Evolutionary conservation across 2,113 vertebrate species (phyloP), one percentile per base, ranked within the genome.

Genomic region (Ovis canadensis): DNA sequence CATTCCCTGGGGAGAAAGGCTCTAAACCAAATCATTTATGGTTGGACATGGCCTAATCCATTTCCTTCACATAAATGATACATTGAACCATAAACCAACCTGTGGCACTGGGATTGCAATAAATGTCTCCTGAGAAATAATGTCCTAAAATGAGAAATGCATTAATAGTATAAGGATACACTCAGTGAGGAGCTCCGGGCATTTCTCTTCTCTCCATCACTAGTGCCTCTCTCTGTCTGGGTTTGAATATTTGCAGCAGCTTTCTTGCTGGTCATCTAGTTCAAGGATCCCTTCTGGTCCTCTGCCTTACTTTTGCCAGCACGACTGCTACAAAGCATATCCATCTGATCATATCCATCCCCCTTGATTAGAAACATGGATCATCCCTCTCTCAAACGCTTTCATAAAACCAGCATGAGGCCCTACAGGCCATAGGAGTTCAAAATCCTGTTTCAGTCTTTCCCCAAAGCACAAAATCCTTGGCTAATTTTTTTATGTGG

Each of bases 111-210:
- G 54, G 36, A 40, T 33, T 84, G 3, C 13, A 92, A 17, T 67
- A 85, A 83, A 40, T 54, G 7, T 62, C 89, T 90, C 55, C 71
- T 71, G 59, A 91, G 33, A 91, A 96, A 86, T 45, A 91, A 62
- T 45, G 33, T 33, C 59, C 21, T 81, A 45, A 91, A 48, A 81
- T 64, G 31, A 91, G 50, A 54, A 19, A 59, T 36, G 9, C 5
- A 50, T 87, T 59, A 83, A 14, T 25, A 71, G 43, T 43, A 21
- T 31, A 6, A 57, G 71, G 8, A 43, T 25, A 71, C 36, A 36
- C 4, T 59, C 43, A 64, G 3, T 57, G 48, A 90, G 52, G 25
- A 62, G 15, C 6, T 45, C 19, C 14, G 31, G 33, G 29, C 21
- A 2, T 29, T 7, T n/a, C 5, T 1, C 29, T 80, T 80, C 87